phyloP scores from a whole-genome alignment of 2,888 invertebrate genomes.

The Dendrolimus houi region DNA sequence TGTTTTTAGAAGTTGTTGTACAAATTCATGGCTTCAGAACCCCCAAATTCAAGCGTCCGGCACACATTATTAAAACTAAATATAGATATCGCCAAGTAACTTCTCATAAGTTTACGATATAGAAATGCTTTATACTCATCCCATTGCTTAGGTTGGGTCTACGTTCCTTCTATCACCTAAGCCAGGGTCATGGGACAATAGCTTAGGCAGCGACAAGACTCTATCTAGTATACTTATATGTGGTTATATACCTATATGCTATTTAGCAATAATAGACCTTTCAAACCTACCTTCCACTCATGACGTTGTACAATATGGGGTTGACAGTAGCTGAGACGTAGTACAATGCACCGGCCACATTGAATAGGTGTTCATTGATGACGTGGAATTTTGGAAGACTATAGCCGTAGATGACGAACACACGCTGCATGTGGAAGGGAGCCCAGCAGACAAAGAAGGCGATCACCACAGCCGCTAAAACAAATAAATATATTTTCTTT shows the following conservation, averaged over 20 bases:
- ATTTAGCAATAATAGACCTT: conserved; percentile 5
- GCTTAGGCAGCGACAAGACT: too few species aligned
- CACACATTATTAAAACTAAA: too few species aligned
- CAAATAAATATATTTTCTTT: conserved; percentile 6
- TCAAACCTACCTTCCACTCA: conserved; percentile 73
- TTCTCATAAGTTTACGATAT: too few species aligned
- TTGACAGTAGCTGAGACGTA: conserved; percentile 91
- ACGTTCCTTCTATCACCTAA: too few species aligned
- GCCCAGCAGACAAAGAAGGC: conserved; percentile 97
- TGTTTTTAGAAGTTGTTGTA: too few species aligned
- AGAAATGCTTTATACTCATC: too few species aligned
- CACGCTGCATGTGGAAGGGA: conserved; percentile 94
- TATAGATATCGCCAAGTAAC: too few species aligned
- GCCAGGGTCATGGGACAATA: too few species aligned
- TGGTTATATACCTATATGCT: neutral
- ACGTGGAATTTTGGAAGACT: conserved; percentile 75
- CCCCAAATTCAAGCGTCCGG: too few species aligned
- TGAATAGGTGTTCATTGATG: conserved; percentile 87
- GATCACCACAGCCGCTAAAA: conserved; percentile 92
- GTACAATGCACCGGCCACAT: conserved; percentile 88
- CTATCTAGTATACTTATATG: too few species aligned
- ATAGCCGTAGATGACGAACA: conserved; percentile 86
- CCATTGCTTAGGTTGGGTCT: too few species aligned
- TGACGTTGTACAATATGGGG: conserved; percentile 91
- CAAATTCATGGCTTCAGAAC: too few species aligned